These are phyloP conservation scores for Clamator glandarius DNA, from an alignment of 2,797 vertebrate genomes.

Conservation along the genomic window DNA sequence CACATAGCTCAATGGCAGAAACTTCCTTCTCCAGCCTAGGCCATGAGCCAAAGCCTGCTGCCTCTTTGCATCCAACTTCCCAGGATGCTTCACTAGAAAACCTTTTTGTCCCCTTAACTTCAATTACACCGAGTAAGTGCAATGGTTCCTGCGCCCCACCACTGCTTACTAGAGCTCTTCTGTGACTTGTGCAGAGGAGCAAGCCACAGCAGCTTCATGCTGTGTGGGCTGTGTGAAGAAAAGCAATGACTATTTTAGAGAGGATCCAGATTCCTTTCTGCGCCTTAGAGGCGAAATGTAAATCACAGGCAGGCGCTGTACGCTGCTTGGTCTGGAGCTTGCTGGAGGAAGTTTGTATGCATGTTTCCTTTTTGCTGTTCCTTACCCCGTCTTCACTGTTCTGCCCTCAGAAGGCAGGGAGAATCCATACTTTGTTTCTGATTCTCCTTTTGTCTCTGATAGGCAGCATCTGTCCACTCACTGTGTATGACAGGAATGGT, in stretches of 20 bases:
- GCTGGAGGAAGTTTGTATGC: background rate
- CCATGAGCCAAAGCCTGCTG: conserved; percentile 54
- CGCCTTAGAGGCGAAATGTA: background rate
- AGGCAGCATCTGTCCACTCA: conserved; percentile 84
- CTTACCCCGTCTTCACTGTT: background rate
- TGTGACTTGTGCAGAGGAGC: background rate
- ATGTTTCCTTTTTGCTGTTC: background rate
- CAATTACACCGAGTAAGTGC: conserved; percentile 83
- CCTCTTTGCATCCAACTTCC: conserved; percentile 38
- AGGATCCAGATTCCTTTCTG: background rate
- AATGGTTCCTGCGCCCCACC: background rate
- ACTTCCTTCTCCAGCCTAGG: conserved; percentile 68
- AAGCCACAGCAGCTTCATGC: background rate
- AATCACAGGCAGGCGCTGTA: background rate
- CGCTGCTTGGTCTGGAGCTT: background rate
- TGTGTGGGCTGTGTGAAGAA: background rate
- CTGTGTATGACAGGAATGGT: conserved; percentile 80
- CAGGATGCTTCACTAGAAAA: conserved; percentile 71
- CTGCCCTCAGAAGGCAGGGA: background rate
- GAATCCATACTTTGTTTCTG: background rate
- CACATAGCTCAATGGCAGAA: conserved; percentile 54
- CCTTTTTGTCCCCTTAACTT: conserved; percentile 82
- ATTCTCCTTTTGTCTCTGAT: background rate
- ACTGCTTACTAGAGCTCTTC: background rate
- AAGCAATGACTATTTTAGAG: background rate